Conservation (phyloP, 2,888 invertebrate species). For the Caenorhabditis macrosperma region DNA sequence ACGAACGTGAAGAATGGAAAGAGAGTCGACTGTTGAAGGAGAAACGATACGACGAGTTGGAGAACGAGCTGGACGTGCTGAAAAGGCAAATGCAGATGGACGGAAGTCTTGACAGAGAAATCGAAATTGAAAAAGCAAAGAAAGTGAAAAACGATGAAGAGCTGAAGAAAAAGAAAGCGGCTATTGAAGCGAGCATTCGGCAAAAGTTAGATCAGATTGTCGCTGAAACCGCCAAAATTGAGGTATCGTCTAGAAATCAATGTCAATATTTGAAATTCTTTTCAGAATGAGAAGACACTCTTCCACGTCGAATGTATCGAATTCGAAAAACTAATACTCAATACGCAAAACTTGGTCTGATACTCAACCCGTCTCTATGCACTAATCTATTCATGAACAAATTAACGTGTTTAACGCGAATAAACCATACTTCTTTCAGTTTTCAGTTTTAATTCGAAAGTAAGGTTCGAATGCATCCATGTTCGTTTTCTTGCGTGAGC, state of each 20-base stretch:
- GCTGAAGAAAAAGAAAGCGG: not conserved
- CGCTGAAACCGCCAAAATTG: slow-evolving; percentile 1
- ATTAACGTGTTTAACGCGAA: not conserved
- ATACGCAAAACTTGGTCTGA: not conserved
- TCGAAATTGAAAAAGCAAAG: slow-evolving; percentile 6
- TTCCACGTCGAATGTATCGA: slow-evolving; percentile 11
- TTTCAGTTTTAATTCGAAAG: not conserved
- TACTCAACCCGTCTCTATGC: not conserved
- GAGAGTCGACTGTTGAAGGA: slow-evolving; percentile 7
- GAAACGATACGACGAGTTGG: slow-evolving; percentile 29
- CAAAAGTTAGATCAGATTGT: slow-evolving; percentile 3
- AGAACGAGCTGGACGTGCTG: slow-evolving; percentile 28
- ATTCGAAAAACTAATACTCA: not conserved
- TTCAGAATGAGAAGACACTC: slow-evolving; percentile 7
- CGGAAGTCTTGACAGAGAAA: slow-evolving; percentile 31
- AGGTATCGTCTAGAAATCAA: too few relatives aligned
- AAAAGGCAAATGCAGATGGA: slow-evolving; percentile 23
- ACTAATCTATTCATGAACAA: not conserved
- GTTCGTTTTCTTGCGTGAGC: slow-evolving; percentile 1
- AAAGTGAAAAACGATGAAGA: slow-evolving; percentile 2
- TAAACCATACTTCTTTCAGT: not conserved
- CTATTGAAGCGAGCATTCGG: not conserved
- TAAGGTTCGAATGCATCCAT: not conserved
- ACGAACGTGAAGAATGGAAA: slow-evolving; percentile 38
- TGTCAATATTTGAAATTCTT: too few relatives aligned